A percentile compares a stretch with the other conserved stretches of the same genome.
phyloP scores from a whole-genome alignment of 1,140 invertebrate species.

The Oncopeltus fasciatus region DNA sequence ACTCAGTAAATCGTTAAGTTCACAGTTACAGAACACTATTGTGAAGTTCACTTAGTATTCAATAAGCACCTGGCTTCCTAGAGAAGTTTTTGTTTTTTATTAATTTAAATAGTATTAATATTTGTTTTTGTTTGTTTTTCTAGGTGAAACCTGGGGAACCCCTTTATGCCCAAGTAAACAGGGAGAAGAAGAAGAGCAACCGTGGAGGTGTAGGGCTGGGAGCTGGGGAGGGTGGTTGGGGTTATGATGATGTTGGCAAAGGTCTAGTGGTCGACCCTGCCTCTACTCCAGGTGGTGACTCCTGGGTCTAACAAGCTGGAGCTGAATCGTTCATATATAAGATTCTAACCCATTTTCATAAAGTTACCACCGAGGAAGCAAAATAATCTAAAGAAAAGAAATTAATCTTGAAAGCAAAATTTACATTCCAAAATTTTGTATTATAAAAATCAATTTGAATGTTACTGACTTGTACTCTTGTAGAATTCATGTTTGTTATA shows the following conservation, averaged over 20 bases:
- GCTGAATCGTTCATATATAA: background rate
- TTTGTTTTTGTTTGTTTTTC: slow-evolving; percentile 27
- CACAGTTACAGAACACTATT: too few relatives aligned
- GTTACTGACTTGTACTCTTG: background rate
- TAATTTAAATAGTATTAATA: too few relatives aligned
- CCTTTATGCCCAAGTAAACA: slow-evolving; percentile 65
- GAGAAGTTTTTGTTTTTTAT: too few relatives aligned
- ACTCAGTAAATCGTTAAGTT: too few relatives aligned
- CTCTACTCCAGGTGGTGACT: slow-evolving; percentile 37
- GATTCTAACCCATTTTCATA: too few relatives aligned
- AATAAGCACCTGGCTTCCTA: too few relatives aligned
- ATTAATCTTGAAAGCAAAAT: background rate
- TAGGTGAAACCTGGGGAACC: slow-evolving; percentile 48
- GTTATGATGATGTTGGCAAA: slow-evolving; percentile 28
- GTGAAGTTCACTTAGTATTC: too few relatives aligned
- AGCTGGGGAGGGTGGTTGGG: slow-evolving; percentile 30
- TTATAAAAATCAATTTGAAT: background rate
- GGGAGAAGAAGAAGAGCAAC: slow-evolving; percentile 59
- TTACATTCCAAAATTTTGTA: background rate
- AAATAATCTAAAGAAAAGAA: background rate
- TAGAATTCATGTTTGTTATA: background rate
- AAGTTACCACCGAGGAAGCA: background rate
- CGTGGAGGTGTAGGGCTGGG: slow-evolving; percentile 38
- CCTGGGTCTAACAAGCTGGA: slow-evolving; percentile 34
- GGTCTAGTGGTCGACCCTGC: slow-evolving; percentile 29